These are phyloP conservation scores for Vanessa atalanta DNA, from an alignment of 1,140 invertebrate genomes.

Conservation along the genomic window DNA sequence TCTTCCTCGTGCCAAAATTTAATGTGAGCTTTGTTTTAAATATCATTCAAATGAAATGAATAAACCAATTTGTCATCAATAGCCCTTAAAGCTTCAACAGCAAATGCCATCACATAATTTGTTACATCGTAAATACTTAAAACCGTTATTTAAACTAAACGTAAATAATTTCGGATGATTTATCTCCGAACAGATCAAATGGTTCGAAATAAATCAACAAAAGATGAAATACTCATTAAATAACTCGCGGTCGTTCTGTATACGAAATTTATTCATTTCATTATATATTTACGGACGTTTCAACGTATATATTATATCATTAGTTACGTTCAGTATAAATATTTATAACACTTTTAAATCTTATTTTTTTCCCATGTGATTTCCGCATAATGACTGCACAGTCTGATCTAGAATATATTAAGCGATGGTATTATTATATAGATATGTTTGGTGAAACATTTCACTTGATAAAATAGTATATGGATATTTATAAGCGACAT, in stretches of 20 bases:
- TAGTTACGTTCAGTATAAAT: too few species aligned
- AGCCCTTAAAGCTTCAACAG: neutral
- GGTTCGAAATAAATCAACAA: neutral
- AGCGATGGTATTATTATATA: too few species aligned
- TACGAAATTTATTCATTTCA: neutral
- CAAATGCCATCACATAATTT: neutral
- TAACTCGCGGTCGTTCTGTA: neutral
- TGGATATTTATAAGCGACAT: too few species aligned
- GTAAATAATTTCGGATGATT: neutral
- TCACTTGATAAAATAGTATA: too few species aligned
- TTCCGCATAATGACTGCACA: too few species aligned
- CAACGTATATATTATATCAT: neutral
- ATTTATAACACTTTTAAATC: too few species aligned
- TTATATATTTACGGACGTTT: neutral
- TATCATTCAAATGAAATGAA: neutral
- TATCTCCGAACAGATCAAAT: neutral
- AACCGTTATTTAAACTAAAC: neutral
- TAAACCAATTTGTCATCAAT: neutral
- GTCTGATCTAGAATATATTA: too few species aligned
- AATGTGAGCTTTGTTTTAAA: neutral
- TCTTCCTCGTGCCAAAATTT: too few species aligned
- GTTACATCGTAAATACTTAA: neutral
- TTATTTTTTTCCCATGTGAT: too few species aligned
- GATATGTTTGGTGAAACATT: too few species aligned
- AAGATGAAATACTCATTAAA: constrained; percentile 5